Conservation (phyloP, 2,797 vertebrate genomes). For the Smutsia temminckii region DNA sequence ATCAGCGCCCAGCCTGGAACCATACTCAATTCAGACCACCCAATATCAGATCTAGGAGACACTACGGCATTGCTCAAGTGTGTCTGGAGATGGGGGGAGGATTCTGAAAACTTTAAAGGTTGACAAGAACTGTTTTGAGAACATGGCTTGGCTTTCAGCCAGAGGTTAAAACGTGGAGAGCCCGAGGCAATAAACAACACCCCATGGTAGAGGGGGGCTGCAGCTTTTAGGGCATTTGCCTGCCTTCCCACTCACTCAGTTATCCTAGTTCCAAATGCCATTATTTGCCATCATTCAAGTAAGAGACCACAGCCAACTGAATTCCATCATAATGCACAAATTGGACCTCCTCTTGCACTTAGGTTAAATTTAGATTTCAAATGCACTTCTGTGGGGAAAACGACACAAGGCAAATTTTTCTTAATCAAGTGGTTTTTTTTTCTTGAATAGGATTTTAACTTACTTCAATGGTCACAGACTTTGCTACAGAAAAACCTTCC, state of each 20-base stretch:
- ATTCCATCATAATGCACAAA: neutral
- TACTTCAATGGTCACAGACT: slow-evolving; percentile 45
- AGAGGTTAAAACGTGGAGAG: neutral
- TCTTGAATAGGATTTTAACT: slow-evolving; percentile 48
- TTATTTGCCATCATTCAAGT: neutral
- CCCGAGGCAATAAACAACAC: too few relatives aligned
- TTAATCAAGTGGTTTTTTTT: slow-evolving; percentile 41
- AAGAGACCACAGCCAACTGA: neutral
- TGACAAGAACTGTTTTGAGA: neutral
- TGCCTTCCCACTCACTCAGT: neutral
- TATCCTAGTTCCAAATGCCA: neutral
- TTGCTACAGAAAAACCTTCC: slow-evolving; percentile 45
- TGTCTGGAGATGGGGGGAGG: rapidly evolving
- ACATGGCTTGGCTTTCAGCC: neutral
- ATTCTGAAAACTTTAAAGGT: neutral
- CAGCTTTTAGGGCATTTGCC: neutral
- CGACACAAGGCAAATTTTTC: neutral
- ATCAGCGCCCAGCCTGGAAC: neutral
- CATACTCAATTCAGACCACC: neutral
- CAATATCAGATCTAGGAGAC: neutral
- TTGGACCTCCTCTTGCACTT: neutral
- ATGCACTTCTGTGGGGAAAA: neutral
- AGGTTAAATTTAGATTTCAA: slow-evolving; percentile 3
- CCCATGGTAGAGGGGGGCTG: neutral
- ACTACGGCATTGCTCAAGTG: neutral